Base-by-base conservation (phyloP, 2,113 vertebrate genomes). In the Artemisiospiza belli region DNA sequence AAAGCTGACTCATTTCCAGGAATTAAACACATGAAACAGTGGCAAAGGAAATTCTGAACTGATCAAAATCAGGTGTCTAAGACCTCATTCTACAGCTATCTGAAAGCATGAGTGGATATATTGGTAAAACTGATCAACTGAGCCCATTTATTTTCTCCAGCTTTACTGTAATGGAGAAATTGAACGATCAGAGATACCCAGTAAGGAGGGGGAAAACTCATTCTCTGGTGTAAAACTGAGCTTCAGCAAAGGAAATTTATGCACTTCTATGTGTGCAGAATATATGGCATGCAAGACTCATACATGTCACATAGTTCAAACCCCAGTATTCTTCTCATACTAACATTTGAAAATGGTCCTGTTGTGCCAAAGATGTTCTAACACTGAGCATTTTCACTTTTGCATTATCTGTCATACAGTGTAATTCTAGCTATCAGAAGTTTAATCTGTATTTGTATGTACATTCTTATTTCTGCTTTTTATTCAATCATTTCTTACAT, bases 391-490 rank as follows among this genome's bases (percentile, higher is more conserved):
- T 61, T 57, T 62, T 87, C 46, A 69, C 51, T 82, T 84, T 69
- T 39, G 3, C 8, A 9, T 89, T 31, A 12, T 73, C 78, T 82
- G 16, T 77, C 55, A 83, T 39, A 31, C 15, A 62, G 14, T 22
- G 10, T 44, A 88, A 63, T 76, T 90, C 8, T 78, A 4, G 7
- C 13, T 84, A 41, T 66, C 43, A 89, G n/a, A 64, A 95, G 73
- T 39, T 0, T 0, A 47, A 47, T 59, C 27, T 61, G 33, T 54
- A 75, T 72, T 73, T 73, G 17, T 44, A 46, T 0, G 0, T 51
- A 43, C 9, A 52, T 21, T 93, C 43, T 68, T 86, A 61, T 74
- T 94, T 95, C 46, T 89, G 12, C 24, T 69, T 95, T 89, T 87
- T 73, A 76, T 87, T 87, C 54, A 37, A 55, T 55, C 4, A 28